A percentile compares a stretch with the other conserved stretches of the same genome.
These are phyloP conservation scores for Pachycephala philippinensis DNA, from an alignment of 2,113 vertebrate genomes.

Conservation along the genomic window DNA sequence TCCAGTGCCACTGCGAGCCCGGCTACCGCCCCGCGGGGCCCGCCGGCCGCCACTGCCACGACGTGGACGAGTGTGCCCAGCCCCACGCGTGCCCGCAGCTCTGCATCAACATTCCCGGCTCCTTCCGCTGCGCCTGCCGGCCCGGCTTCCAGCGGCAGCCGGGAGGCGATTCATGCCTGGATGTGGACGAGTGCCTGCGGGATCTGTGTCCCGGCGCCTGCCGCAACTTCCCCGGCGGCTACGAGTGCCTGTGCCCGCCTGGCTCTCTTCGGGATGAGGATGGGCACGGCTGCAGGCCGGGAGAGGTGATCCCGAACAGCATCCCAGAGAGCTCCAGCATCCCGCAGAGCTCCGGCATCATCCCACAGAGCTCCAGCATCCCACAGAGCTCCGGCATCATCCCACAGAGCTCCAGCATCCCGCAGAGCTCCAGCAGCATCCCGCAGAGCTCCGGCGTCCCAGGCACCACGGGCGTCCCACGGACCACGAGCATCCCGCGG, in stretches of 20 bases:
- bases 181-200: slow-evolving; percentile 62
- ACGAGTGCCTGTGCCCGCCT: slow-evolving; percentile 51
- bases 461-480: not conserved
- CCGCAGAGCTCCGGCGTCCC: not conserved
- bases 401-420: not conserved
- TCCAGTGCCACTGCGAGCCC: slow-evolving; percentile 8
- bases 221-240: slow-evolving; percentile 62
- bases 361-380: not conserved
- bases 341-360: rapidly evolving
- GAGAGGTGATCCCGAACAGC: not conserved
- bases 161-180: slow-evolving; percentile 11
- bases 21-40: slow-evolving; percentile 47
- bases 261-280: slow-evolving; percentile 12
- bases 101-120: slow-evolving; percentile 68
- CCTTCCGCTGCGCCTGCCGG: slow-evolving; percentile 69
- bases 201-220: slow-evolving; percentile 62
- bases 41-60: not conserved
- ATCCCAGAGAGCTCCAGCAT: not conserved
- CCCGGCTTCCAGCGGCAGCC: slow-evolving; percentile 59
- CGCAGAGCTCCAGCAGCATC: not conserved
- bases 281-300: not conserved
- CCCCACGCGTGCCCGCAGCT: slow-evolving; percentile 52
- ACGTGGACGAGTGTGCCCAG: slow-evolving; percentile 61
- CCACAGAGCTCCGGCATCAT: rapidly evolving
- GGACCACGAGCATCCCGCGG: not conserved